Evolutionary conservation across 2,888 invertebrate genomes (phyloP), one percentile per base, ranked within the genome.

Genomic region (Archips xylosteana): DNA sequence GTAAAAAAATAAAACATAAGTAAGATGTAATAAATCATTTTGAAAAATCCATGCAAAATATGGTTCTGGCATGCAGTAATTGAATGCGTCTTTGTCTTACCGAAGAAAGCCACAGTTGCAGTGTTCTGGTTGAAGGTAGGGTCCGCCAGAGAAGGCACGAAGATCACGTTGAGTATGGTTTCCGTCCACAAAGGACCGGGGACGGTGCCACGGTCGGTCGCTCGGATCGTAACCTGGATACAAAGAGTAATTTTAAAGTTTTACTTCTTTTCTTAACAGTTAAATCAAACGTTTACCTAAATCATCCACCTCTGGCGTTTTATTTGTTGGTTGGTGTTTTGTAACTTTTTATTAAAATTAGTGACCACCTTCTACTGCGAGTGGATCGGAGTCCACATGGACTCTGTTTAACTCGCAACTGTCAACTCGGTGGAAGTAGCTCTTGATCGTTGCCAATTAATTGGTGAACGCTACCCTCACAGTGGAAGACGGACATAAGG

Each of bases 131-230:
- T 9, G 81, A 95, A 95, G 23, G 84, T 78, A 0, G 95, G 95
- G 13, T 91, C 90, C 2, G 91, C 94, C 47, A 88, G 84, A 15
- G 92, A 91, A 15, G 95, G 92, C 45, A 95, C 91, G 79, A 95
- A 95, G 34, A 91, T 85, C 0, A 95, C 84, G 2, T 80, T 85
- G 51, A 95, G 76, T 1, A 89, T 82, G 59, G 81, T 79, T 64
- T 83, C 86, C 0, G 88, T 76, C 34, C 69, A 81, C 0, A 81
- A 79, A 0, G 88, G 79, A 0, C 82, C 82, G 0, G 93, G 92
- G 5, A 90, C 90, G 0, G 87, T 88, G 1, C 95, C 95, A 5
- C 94, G 91, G 79, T 95, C 95, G 2, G 89, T 90, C 0, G 94
- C 95, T 42, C 87, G 87, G 63, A 95, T 84, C 6, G 88, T 92